Evolutionary conservation across 2,888 invertebrate genomes (phyloP), one percentile per base, ranked within the genome.

Genomic region (Brassicogethes aeneus): DNA sequence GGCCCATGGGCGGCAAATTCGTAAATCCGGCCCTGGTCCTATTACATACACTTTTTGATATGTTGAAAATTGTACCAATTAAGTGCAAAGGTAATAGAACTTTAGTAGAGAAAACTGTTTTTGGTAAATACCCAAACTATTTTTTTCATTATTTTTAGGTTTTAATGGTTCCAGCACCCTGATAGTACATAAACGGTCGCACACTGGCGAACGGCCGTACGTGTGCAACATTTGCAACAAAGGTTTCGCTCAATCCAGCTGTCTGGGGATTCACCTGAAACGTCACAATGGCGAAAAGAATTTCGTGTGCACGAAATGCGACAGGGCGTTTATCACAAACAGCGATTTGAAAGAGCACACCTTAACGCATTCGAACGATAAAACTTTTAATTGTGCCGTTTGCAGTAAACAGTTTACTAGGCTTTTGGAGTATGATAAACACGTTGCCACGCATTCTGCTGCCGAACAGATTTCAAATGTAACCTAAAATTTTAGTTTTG

Each of bases 91-190:
- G n/a, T n/a, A n/a, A n/a, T n/a, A n/a, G n/a, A n/a, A n/a, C n/a
- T n/a, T n/a, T n/a, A n/a, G n/a, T n/a, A n/a, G n/a, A n/a, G n/a
- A n/a, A n/a, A n/a, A 23, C 23, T 23, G 23, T 7, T 10, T 23
- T 23, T 10, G 23, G 10, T 23, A 23, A 23, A 7, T 23, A 7
- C 5, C 10, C 10, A 23, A 23, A 23, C 10, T 23, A 23, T 23
- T 23, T 7, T 23, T 7, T 23, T 7, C 5, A 23, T 23, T 10
- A 10, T 23, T 52, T 54, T 35, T 45, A 67, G 66, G 60, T 56
- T 69, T 65, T 49, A 67, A 67, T 40, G 67, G 68, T 16, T 67
- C 67, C 2, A 66, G 67, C 49, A 64, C 66, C 2, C 50, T 68
- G 36, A 64, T 64, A 40, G 63, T 66, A 10, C 68, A 69, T 45